Evolutionary conservation across 2,797 vertebrate genomes (phyloP).

Genomic region (Gobio occitaniae): DNA sequence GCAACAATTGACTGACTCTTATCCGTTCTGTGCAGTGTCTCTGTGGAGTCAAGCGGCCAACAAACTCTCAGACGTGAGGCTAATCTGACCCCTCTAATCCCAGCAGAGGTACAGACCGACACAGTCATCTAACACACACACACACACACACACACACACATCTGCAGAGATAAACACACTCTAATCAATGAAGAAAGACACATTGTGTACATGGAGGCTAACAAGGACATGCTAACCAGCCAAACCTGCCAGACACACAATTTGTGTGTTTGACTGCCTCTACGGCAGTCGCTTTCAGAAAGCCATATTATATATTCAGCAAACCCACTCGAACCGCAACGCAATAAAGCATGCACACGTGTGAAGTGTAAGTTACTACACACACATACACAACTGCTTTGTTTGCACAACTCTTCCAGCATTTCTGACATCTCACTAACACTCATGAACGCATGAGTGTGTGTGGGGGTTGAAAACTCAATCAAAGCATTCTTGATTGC

Average conservation of each 20-base stretch:
- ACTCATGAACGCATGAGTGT: slow-evolving; percentile 18
- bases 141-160: neutral
- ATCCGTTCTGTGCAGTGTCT: slow-evolving; percentile 27
- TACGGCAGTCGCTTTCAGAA: neutral
- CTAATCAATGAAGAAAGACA: neutral
- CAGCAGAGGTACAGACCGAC: slow-evolving; percentile 38
- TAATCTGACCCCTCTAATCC: slow-evolving; percentile 51
- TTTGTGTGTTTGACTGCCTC: no score
- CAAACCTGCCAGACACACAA: slow-evolving; percentile 2
- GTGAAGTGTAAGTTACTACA: slow-evolving; percentile 36
- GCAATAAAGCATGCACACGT: slow-evolving; percentile 7
- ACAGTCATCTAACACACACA: neutral
- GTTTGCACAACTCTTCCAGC: slow-evolving; percentile 55
- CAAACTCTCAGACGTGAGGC: slow-evolving; percentile 29
- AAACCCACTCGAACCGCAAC: slow-evolving; percentile 26
- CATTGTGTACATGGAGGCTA: neutral
- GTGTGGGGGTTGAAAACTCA: slow-evolving; percentile 45
- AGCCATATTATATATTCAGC: slow-evolving; percentile 6
- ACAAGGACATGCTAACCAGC: neutral
- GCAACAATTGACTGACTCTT: slow-evolving; percentile 38
- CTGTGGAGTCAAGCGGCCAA: slow-evolving; percentile 38
- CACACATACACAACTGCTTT: slow-evolving; percentile 13
- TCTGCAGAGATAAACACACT: slow-evolving; percentile 19
- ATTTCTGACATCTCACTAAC: slow-evolving; percentile 32
- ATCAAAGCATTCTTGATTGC: slow-evolving; percentile 63